Conservation (phyloP, 1,140 invertebrate genomes). For the Bilobella aurantiaca region DNA sequence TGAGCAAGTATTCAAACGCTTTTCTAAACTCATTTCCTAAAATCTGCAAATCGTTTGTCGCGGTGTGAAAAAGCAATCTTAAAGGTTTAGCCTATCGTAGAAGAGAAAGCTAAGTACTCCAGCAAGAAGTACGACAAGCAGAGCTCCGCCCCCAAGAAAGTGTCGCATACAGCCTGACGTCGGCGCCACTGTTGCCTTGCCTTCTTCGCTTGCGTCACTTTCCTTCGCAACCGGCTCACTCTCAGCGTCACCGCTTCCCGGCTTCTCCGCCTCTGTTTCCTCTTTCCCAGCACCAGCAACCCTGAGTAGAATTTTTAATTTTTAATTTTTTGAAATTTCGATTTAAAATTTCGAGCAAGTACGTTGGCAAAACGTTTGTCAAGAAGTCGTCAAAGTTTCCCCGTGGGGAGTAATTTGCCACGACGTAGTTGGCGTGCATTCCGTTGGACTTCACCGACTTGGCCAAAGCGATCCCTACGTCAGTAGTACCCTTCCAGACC, state of each 20-base stretch:
- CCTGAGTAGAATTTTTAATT: not conserved
- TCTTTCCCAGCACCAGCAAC: not conserved
- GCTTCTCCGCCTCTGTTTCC: too few relatives aligned
- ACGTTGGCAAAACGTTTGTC: conserved; percentile 8
- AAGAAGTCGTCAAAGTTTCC: conserved; percentile 14
- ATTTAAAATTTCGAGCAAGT: not conserved
- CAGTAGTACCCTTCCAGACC: conserved; percentile 13
- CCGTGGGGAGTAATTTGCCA: conserved; percentile 10
- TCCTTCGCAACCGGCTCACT: too few relatives aligned
- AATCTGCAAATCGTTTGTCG: too few relatives aligned
- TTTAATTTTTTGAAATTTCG: not conserved
- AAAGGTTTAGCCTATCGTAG: too few relatives aligned
- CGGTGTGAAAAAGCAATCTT: too few relatives aligned
- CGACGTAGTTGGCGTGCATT: not conserved
- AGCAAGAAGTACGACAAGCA: not conserved
- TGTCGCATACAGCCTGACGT: too few relatives aligned
- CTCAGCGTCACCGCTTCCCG: too few relatives aligned
- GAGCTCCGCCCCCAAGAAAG: not conserved
- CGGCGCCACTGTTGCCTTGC: too few relatives aligned
- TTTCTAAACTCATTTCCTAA: too few relatives aligned
- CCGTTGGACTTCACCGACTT: not conserved
- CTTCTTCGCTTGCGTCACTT: too few relatives aligned
- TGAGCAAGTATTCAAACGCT: not conserved
- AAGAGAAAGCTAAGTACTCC: not conserved
- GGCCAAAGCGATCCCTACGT: conserved; percentile 11